Conservation (phyloP, 2,888 invertebrate species). For the Biston stratarius region DNA sequence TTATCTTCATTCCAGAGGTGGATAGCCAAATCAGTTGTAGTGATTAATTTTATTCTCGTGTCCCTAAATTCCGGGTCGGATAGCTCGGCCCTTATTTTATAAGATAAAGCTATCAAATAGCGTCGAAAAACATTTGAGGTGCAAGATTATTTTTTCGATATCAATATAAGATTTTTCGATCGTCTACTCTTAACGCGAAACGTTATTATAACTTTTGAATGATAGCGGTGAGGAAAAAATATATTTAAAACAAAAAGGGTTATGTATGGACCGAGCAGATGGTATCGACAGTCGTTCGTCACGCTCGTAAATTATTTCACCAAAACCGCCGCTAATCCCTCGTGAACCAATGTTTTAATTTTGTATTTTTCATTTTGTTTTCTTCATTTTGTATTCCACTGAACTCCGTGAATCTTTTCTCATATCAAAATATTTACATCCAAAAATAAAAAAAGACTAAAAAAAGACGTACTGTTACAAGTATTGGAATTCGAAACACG, state of each 20-base stretch:
- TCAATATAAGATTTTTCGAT: conserved; percentile 79
- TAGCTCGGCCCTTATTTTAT: conserved; percentile 57
- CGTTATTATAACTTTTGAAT: conserved; percentile 81
- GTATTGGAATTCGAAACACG: conserved; percentile 67
- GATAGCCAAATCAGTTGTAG: conserved; percentile 63
- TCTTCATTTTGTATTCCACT: conserved; percentile 68
- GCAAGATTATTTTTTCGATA: conserved; percentile 75
- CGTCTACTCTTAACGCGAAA: conserved; percentile 75
- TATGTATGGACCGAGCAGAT: conserved; percentile 81
- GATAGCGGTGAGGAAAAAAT: conserved; percentile 78
- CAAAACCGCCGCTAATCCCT: conserved; percentile 83
- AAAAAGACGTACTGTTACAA: conserved; percentile 64
- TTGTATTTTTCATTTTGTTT: conserved; percentile 73
- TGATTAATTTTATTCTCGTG: conserved; percentile 58
- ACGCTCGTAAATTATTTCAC: conserved; percentile 85
- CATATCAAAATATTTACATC: conserved; percentile 68
- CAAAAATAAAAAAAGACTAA: conserved; percentile 58
- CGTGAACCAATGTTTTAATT: conserved; percentile 83
- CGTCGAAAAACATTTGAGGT: conserved; percentile 65
- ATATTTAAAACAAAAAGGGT: conserved; percentile 82
- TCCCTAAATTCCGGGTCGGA: conserved; percentile 46
- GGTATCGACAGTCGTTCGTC: conserved; percentile 84
- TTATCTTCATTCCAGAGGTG: conserved; percentile 56
- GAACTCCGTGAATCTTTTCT: conserved; percentile 69
- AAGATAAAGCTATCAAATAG: conserved; percentile 68